Conservation (phyloP, 2,113 vertebrate species). For the Seriola dumerili region DNA sequence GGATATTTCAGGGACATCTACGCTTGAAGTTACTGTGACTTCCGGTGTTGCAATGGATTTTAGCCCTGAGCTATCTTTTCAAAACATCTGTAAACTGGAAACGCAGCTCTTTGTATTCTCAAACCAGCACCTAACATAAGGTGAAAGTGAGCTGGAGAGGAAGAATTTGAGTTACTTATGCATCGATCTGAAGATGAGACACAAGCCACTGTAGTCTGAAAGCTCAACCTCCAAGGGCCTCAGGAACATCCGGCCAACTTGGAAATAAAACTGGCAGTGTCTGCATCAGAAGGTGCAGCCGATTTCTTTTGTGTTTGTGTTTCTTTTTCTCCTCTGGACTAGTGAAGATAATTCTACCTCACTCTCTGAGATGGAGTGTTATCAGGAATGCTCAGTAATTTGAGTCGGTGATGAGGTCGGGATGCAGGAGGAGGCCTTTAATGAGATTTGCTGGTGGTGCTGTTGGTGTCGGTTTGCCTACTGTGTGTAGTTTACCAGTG, state of each 20-base stretch:
- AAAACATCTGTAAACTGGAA: constrained; percentile 17
- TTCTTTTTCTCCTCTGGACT: constrained; percentile 20
- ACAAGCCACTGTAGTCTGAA: not conserved
- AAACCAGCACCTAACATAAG: not conserved
- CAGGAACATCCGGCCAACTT: constrained; percentile 18
- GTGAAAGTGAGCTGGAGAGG: not conserved
- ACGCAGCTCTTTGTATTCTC: constrained; percentile 10
- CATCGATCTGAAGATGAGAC: constrained; percentile 6
- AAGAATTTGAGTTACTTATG: not conserved
- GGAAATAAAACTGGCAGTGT: not conserved
- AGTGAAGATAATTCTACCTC: constrained; percentile 52
- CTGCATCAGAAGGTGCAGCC: constrained; percentile 8
- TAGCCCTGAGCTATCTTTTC: constrained; percentile 20
- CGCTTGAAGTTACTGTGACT: not conserved
- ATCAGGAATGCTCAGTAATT: constrained; percentile 66
- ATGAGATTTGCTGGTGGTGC: constrained; percentile 66
- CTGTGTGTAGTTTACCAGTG: constrained; percentile 39
- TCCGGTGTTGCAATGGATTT: constrained; percentile 20
- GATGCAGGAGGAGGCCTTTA: constrained; percentile 53
- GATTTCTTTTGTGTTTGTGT: not conserved
- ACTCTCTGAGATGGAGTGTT: constrained; percentile 47
- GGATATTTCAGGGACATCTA: not conserved
- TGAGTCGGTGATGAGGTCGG: constrained; percentile 64
- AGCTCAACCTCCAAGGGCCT: constrained; percentile 4
- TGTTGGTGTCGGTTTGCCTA: constrained; percentile 28